A percentile compares a stretch with the other conserved stretches of the same genome.
Conservation (phyloP, 2,888 invertebrate species). For the Reticulitermes lucifugus region DNA sequence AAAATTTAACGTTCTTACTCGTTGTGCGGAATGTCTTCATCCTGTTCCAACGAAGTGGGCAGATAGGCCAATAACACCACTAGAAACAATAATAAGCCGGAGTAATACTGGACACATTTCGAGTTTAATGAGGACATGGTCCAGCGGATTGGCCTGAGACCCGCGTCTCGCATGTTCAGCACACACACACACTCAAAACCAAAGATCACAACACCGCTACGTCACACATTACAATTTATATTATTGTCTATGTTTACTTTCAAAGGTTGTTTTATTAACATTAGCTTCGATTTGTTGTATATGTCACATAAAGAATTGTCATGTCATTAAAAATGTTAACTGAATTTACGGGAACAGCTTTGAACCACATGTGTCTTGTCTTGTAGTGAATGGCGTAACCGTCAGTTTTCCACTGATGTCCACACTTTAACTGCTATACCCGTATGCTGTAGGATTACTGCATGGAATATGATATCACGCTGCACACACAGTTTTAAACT, state of each 20-base stretch:
- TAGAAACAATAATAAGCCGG: slow-evolving; percentile 59
- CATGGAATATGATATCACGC: not conserved
- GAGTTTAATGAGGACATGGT: not conserved
- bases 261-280: not conserved
- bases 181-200: not conserved
- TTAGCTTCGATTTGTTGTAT: too few relatives aligned
- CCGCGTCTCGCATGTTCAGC: not conserved
- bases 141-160: not conserved
- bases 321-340: too few relatives aligned
- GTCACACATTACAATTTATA: slow-evolving; percentile 22
- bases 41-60: slow-evolving; percentile 75
- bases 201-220: slow-evolving; percentile 22
- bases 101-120: not conserved
- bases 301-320: too few relatives aligned
- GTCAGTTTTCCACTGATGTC: too few relatives aligned
- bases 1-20: slow-evolving; percentile 73
- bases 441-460: not conserved
- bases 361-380: not conserved
- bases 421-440: not conserved
- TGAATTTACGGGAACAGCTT: too few relatives aligned
- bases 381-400: too few relatives aligned
- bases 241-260: slow-evolving; percentile 1
- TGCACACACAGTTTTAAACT: too few relatives aligned
- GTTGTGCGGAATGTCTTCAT: slow-evolving; percentile 90
- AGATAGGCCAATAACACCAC: slow-evolving; percentile 59